These are phyloP conservation scores for Sus cebifrons DNA, from an alignment of 2,797 vertebrate species.

Conservation along the genomic window DNA sequence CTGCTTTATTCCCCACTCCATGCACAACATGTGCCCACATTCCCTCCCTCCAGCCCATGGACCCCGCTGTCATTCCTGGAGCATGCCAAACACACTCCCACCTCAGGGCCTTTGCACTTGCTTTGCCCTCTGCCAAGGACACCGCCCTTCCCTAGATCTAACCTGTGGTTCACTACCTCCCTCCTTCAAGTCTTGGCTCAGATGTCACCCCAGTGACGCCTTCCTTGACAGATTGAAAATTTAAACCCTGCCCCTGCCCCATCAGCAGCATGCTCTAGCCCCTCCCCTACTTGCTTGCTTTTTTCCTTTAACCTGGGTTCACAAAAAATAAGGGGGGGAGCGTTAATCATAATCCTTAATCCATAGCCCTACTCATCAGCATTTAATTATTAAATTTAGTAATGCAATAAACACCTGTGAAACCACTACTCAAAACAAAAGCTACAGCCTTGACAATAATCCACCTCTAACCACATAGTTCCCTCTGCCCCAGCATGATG, in stretches of 20 bases:
- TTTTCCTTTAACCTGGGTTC: background rate
- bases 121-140: background rate
- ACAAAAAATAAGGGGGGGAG: background rate
- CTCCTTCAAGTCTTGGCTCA: background rate
- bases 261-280: background rate
- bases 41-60: background rate
- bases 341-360: background rate
- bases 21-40: fast-evolving
- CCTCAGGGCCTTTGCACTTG: background rate
- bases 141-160: background rate
- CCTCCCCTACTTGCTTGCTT: background rate
- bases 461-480: background rate
- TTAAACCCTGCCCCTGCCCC: too few relatives aligned
- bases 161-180: background rate
- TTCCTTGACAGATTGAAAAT: background rate
- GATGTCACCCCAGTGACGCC: too few relatives aligned
- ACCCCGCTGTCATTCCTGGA: background rate
- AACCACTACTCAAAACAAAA: background rate
- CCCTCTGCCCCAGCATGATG: background rate
- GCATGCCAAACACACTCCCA: background rate
- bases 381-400: conserved; percentile 12
- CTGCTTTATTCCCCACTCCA: background rate
- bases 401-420: background rate
- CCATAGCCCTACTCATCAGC: background rate
- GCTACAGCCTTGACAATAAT: background rate